Percentiles rank a stretch among this genome's conserved stretches.
phyloP scores from a whole-genome alignment of 2,888 invertebrate genomes.

The Leucozona laternaria region DNA sequence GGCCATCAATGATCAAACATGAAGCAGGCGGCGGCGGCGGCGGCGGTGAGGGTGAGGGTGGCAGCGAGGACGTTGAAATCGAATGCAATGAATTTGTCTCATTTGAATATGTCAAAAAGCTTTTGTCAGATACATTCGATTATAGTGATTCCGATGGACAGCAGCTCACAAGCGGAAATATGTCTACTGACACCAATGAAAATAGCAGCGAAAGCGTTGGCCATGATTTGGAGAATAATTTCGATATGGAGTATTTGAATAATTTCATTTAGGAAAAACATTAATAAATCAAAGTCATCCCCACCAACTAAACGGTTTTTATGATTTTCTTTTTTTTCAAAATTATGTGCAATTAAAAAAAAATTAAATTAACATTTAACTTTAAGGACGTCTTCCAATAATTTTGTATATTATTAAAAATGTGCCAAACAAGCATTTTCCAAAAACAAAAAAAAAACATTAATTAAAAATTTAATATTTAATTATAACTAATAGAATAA shows the following conservation, averaged over 20 bases:
- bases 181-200: not conserved
- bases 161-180: slow-evolving; percentile 13
- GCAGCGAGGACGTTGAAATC: slow-evolving; percentile 39
- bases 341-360: slow-evolving; percentile 41
- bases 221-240: slow-evolving; percentile 79
- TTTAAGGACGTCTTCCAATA: slow-evolving; percentile 50
- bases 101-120: slow-evolving; percentile 83
- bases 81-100: slow-evolving; percentile 81
- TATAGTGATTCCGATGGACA: slow-evolving; percentile 75
- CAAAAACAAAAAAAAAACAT: not conserved
- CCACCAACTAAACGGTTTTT: not conserved
- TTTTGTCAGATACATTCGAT: slow-evolving; percentile 82
- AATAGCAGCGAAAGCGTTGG: slow-evolving; percentile 35
- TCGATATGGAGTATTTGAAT: slow-evolving; percentile 82
- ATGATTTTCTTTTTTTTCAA: slow-evolving; percentile 23
- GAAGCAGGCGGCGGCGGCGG: not conserved
- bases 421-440: slow-evolving; percentile 16
- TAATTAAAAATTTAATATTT: not conserved
- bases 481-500: not conserved
- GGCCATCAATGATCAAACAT: slow-evolving; percentile 20
- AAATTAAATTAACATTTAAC: not conserved
- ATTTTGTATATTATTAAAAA: slow-evolving; percentile 18
- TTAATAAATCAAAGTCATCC: not conserved
- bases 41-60: slow-evolving; percentile 2
- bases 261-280: slow-evolving; percentile 78